Conservation (phyloP, 2,888 invertebrate species). For the Nomada fucata region DNA sequence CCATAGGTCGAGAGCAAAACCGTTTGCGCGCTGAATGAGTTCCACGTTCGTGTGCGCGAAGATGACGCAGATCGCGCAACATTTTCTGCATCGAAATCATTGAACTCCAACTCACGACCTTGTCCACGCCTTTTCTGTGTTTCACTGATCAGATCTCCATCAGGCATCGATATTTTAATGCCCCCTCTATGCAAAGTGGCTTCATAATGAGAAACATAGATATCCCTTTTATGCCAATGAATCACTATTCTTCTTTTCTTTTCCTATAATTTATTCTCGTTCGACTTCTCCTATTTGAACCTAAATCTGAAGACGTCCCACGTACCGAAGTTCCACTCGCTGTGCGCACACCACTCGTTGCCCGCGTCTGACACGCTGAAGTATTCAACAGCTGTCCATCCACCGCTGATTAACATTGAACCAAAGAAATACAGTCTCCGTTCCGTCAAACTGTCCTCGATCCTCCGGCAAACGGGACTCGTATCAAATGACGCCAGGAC, state of each 20-base stretch:
- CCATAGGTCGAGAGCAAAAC: not conserved
- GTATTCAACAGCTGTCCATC: no score
- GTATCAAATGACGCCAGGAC: conserved; percentile 12
- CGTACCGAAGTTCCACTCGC: no score
- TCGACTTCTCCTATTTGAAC: no score
- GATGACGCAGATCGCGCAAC: conserved; percentile 32
- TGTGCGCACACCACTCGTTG: no score
- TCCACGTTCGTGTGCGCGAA: conserved; percentile 29
- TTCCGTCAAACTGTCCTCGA: not conserved
- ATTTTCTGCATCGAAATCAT: conserved; percentile 3
- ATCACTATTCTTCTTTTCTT: no score
- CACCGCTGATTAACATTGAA: not conserved
- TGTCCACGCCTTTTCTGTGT: conserved; percentile 56
- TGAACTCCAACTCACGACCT: conserved; percentile 12
- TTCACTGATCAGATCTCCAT: conserved; percentile 53
- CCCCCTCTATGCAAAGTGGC: conserved; percentile 23
- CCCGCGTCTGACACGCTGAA: no score
- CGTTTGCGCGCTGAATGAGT: not conserved
- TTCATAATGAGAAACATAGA: not conserved
- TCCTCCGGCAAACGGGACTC: not conserved
- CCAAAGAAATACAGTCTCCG: not conserved
- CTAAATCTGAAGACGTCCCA: not conserved
- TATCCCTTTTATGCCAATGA: not conserved
- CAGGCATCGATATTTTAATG: conserved; percentile 46
- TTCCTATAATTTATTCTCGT: no score